Conservation (phyloP, 2,113 vertebrate species). For the Phaetusa simplex region DNA sequence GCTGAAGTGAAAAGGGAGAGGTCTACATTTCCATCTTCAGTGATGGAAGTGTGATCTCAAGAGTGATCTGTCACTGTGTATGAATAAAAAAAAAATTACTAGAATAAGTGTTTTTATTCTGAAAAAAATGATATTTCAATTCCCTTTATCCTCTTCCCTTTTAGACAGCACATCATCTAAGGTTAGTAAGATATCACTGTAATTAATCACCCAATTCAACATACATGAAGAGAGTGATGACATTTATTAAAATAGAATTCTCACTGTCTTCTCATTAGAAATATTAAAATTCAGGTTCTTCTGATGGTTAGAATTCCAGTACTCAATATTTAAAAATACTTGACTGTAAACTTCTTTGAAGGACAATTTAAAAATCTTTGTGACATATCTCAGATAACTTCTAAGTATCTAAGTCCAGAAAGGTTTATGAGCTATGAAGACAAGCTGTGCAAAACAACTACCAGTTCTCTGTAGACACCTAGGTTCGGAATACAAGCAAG, state of each 20-base stretch:
- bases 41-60: not conserved
- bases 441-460: not conserved
- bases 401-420: not conserved
- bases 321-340: not conserved
- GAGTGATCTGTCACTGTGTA: not conserved
- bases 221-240: not conserved
- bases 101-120: not conserved
- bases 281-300: not conserved
- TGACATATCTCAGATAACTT: not conserved
- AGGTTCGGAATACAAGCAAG: not conserved
- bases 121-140: not conserved
- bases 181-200: not conserved
- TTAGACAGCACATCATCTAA: not conserved
- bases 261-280: not conserved
- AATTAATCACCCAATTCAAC: not conserved
- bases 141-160: not conserved
- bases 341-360: not conserved
- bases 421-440: not conserved
- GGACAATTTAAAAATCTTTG: not conserved
- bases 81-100: not conserved
- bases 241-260: not conserved
- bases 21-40: not conserved
- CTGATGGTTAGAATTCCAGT: not conserved
- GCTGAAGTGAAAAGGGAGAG: not conserved
- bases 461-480: not conserved